A percentile compares a stretch with the other conserved stretches of the same genome.
phyloP scores from a whole-genome alignment of 2,797 vertebrate species.

The Coendou prehensilis region DNA sequence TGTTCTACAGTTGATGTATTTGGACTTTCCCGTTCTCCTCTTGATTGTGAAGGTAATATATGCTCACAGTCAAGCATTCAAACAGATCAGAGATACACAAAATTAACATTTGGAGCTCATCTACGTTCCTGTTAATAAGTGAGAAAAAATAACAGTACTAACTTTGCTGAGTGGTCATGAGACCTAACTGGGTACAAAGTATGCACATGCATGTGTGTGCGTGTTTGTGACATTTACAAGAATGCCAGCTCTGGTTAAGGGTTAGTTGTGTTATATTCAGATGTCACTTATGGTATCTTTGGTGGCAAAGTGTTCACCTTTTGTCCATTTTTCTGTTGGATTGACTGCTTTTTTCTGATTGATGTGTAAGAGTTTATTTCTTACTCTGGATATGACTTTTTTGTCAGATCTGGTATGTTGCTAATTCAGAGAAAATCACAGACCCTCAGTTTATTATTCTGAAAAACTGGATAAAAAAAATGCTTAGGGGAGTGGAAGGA shows the following conservation, averaged over 20 bases:
- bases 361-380: slow-evolving; percentile 44
- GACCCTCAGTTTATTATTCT: slow-evolving; percentile 11
- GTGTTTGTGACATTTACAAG: not conserved
- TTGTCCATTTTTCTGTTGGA: not conserved
- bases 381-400: slow-evolving; percentile 18
- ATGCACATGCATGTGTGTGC: not conserved
- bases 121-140: not conserved
- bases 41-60: not conserved
- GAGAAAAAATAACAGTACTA: not conserved
- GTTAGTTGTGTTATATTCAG: not conserved
- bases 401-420: not conserved
- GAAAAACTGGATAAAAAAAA: slow-evolving; percentile 11
- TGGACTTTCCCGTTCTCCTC: not conserved
- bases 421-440: slow-evolving; percentile 44
- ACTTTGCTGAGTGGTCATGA: not conserved
- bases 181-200: not conserved
- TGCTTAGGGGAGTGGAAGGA: not conserved
- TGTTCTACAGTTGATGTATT: not conserved
- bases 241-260: not conserved
- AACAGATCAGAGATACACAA: not conserved
- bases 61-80: not conserved
- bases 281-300: not conserved
- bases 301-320: not conserved
- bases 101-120: not conserved
- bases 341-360: not conserved